Evolutionary conservation across 2,888 invertebrate genomes (phyloP), one percentile per base, ranked within the genome.

Genomic region (Tyria jacobaeae): DNA sequence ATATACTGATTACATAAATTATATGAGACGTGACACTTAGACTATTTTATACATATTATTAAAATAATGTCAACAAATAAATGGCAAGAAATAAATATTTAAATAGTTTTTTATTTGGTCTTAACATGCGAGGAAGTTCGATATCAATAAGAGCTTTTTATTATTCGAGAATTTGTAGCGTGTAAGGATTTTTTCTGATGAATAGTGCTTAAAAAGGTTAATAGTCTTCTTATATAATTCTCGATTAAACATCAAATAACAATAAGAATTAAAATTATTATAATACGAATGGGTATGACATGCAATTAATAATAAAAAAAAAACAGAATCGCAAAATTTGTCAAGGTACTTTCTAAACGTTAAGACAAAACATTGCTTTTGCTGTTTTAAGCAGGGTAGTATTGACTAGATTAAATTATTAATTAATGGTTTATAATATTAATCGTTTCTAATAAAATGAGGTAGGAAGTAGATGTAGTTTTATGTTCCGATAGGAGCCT

Each of bases 401-500:
- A 44, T 10, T 5, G 15, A 10, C 12, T 41, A 7, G 9, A 21
- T 0, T 21, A 21, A 44, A 12, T 12, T 44, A 12, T 14, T 35
- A 35, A 44, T 21, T 21, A 10, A 21, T 21, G 17, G 17, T 44
- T 10, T 44, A 10, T 21, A 44, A 44, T 10, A 44, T 9, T 44
- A 10, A 44, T 44, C n/a, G 44, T 44, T 21, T 12, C 44, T 12
- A 12, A 44, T n/a, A n/a, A n/a, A n/a, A n/a, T n/a, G n/a, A n/a
- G n/a, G 3, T 37, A 52, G 52, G 44, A 55, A 60, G 10, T 37
- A 24, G 24, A 35, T 25, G 15, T 41, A 37, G 15, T n/a, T 62
- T 37, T 24, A 58, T 31, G 21, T 56, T 34, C 15, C 57, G 54
- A 66, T 62, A 44, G 48, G 25, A n/a, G 54, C 74, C 76, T 75